Evolutionary conservation across 2,797 vertebrate genomes (phyloP).

Genomic region (Geotrypetes seraphini): DNA sequence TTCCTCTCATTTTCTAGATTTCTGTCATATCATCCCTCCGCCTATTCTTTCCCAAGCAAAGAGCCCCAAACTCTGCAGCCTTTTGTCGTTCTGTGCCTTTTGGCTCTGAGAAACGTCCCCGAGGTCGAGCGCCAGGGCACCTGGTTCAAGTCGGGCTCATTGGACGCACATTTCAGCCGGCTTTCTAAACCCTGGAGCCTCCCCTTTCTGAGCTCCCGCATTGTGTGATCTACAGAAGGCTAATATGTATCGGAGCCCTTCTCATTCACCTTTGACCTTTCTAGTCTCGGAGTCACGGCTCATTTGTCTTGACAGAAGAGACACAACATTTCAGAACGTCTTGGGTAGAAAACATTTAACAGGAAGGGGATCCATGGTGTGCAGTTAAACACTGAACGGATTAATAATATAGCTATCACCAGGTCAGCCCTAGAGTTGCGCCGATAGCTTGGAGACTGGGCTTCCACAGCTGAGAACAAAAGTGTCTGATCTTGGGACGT

Average conservation of each 20-base stretch:
- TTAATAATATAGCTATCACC: constrained; percentile 42
- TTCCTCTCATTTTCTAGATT: no score
- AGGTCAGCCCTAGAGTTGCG: constrained; percentile 46
- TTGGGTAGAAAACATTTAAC: constrained; percentile 56
- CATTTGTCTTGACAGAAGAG: constrained; percentile 51
- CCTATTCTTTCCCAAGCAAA: no score
- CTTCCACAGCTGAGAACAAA: constrained; percentile 43
- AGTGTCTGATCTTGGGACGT: constrained; percentile 46
- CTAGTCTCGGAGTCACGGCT: constrained; percentile 46
- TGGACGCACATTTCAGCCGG: no score
- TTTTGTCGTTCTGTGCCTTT: no score
- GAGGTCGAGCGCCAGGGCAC: no score
- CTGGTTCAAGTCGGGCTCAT: no score
- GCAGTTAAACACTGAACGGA: constrained; percentile 58
- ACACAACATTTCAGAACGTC: constrained; percentile 38
- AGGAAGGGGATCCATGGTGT: constrained; percentile 46
- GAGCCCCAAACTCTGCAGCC: no score
- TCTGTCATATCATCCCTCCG: no score
- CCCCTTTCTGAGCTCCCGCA: neutral
- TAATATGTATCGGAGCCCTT: constrained; percentile 6
- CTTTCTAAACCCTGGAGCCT: no score
- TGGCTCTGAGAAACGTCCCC: no score
- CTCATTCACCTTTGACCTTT: constrained; percentile 40
- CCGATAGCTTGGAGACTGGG: constrained; percentile 46
- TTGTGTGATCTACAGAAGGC: neutral